These are phyloP conservation scores for Tenualosa thibaudeaui DNA, from an alignment of 2,797 vertebrate species.

Conservation along the genomic window DNA sequence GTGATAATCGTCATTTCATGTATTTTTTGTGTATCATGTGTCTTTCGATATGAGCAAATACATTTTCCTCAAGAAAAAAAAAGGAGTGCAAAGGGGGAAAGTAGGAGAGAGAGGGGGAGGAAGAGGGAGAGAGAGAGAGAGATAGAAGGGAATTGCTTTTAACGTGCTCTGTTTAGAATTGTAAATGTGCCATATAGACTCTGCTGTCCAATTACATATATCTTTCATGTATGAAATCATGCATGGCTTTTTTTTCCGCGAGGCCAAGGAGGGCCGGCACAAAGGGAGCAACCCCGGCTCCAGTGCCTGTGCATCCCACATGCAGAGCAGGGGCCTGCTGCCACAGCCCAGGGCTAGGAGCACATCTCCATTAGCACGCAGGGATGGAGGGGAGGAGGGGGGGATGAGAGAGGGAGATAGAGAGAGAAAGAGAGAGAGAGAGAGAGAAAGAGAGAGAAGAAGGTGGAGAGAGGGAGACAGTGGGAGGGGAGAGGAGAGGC, in stretches of 20 bases:
- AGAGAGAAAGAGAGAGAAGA: neutral
- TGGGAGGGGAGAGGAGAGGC: conserved; percentile 62
- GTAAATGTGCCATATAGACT: conserved; percentile 75
- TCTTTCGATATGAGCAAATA: conserved; percentile 68
- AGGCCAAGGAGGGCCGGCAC: conserved; percentile 69
- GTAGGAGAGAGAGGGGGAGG: conserved; percentile 41
- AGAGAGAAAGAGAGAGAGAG: neutral
- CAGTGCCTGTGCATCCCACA: conserved; percentile 73
- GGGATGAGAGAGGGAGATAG: conserved; percentile 18
- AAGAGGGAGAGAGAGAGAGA: conserved; percentile 38
- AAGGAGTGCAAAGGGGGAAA: conserved; percentile 36
- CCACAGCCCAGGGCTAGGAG: conserved; percentile 72
- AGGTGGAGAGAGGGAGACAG: conserved; percentile 53
- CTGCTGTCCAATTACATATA: conserved; percentile 82
- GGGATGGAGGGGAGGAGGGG: conserved; percentile 62
- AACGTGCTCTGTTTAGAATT: conserved; percentile 77
- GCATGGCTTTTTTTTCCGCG: conserved; percentile 68
- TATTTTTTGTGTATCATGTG: conserved; percentile 57
- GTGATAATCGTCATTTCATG: conserved; percentile 64
- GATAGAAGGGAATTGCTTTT: conserved; percentile 60
- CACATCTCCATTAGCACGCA: conserved; percentile 72
- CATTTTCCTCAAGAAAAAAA: conserved; percentile 57
- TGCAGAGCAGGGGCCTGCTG: conserved; percentile 76
- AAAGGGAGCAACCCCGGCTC: conserved; percentile 73
- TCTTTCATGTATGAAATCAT: conserved; percentile 84